Conservation (phyloP, 2,888 invertebrate genomes). For the Tetragonula carbonaria region DNA sequence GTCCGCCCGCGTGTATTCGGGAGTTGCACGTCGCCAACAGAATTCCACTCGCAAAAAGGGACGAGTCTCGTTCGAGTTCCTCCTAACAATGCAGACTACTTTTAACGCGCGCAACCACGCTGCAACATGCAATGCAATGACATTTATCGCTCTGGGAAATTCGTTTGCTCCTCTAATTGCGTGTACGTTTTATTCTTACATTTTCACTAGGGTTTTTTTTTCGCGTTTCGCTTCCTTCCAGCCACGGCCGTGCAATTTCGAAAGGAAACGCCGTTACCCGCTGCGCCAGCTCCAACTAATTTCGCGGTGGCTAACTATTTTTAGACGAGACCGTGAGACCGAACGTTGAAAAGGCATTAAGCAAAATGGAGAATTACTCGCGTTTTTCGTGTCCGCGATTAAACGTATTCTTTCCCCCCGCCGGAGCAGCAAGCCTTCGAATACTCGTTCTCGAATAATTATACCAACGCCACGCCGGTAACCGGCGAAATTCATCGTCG, state of each 20-base stretch:
- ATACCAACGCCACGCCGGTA: background rate
- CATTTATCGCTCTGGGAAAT: slow-evolving; percentile 45
- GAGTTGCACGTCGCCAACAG: background rate
- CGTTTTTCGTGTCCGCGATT: slow-evolving; percentile 16
- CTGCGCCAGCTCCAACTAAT: background rate
- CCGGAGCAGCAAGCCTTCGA: slow-evolving; percentile 18
- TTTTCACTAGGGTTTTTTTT: background rate
- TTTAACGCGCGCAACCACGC: slow-evolving; percentile 29
- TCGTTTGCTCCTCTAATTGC: slow-evolving; percentile 58
- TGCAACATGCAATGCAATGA: slow-evolving; percentile 20
- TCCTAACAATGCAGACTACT: slow-evolving; percentile 9
- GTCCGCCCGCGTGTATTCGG: background rate
- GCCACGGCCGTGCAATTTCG: slow-evolving; percentile 9
- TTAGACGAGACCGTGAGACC: background rate
- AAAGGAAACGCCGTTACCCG: background rate
- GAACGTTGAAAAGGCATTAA: slow-evolving; percentile 25
- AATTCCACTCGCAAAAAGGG: slow-evolving; percentile 9
- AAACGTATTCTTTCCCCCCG: slow-evolving; percentile 2
- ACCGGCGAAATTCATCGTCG: slow-evolving; percentile 21
- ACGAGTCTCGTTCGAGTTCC: background rate
- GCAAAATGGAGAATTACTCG: slow-evolving; percentile 43
- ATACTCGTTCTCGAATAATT: slow-evolving; percentile 33
- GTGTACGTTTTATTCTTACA: slow-evolving; percentile 28
- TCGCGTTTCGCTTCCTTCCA: background rate
- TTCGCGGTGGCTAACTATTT: slow-evolving; percentile 18